phyloP scores from a whole-genome alignment of 1,140 invertebrate genomes.

The Hypsibius dujardini region DNA sequence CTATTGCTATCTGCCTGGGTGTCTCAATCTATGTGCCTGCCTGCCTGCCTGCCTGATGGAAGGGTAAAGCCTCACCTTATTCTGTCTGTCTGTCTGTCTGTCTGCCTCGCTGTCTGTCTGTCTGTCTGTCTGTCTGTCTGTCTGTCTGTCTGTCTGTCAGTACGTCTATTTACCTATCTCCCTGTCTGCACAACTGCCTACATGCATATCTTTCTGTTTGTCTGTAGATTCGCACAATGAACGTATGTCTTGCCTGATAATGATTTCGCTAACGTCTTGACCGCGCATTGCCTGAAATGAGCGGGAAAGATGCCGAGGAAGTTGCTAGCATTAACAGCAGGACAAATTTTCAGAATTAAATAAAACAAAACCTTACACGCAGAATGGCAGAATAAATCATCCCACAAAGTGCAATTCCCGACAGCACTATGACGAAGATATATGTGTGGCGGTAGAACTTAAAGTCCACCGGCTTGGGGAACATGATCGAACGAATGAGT shows the following conservation, averaged over 20 bases:
- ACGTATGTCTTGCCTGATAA: background rate
- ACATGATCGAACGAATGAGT: constrained; percentile 72
- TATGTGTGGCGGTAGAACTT: constrained; percentile 78
- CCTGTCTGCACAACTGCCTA: no score
- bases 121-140: no score
- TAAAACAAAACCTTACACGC: constrained; percentile 48
- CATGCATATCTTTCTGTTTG: constrained; percentile 1
- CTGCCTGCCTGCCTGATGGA: no score
- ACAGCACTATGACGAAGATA: constrained; percentile 66
- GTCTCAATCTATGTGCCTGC: no score
- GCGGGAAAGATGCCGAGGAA: no score
- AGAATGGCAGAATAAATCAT: constrained; percentile 63
- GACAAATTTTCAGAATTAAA: no score
- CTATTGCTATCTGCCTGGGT: background rate
- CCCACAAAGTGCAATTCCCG: constrained; percentile 52
- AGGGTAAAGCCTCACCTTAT: no score
- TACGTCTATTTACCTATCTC: no score
- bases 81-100: no score
- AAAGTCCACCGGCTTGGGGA: constrained; percentile 73
- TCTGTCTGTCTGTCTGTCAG: no score
- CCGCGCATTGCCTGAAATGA: constrained; percentile 12
- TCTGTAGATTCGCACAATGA: background rate
- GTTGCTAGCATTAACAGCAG: no score
- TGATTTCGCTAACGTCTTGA: constrained; percentile 21
- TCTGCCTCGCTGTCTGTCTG: no score